phyloP scores from a whole-genome alignment of 2,888 invertebrate genomes.

The Drosophila subsilvestris region DNA sequence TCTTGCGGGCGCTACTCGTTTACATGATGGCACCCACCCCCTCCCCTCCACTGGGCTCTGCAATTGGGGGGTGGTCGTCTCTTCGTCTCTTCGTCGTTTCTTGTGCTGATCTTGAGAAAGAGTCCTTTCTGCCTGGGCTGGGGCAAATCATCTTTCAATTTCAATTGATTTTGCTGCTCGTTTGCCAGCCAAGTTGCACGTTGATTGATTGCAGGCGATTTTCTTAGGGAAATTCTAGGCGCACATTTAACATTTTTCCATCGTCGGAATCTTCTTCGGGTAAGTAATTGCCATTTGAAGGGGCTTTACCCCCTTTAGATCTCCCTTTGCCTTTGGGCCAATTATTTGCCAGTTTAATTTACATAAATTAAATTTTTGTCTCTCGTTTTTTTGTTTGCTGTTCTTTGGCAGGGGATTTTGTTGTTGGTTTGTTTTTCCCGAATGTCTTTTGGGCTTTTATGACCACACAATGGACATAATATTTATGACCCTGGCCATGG shows the following conservation, averaged over 20 bases:
- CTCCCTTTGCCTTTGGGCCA: slow-evolving; percentile 31
- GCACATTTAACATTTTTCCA: slow-evolving; percentile 41
- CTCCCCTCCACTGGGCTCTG: too few relatives aligned
- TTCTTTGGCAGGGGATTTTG: slow-evolving; percentile 5
- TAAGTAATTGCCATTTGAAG: slow-evolving; percentile 71
- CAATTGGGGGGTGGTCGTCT: background rate
- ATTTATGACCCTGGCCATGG: slow-evolving; percentile 43
- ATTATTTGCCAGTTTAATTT: slow-evolving; percentile 66
- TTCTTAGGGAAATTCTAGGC: slow-evolving; percentile 66
- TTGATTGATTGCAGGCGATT: slow-evolving; percentile 77
- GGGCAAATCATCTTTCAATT: slow-evolving; percentile 79
- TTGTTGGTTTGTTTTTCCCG: slow-evolving; percentile 31
- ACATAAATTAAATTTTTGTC: slow-evolving; percentile 58
- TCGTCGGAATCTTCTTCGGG: slow-evolving; percentile 42
- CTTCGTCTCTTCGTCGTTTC: background rate
- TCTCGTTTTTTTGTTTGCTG: slow-evolving; percentile 18
- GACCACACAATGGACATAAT: slow-evolving; percentile 57
- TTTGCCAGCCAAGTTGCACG: slow-evolving; percentile 61
- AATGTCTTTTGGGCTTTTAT: slow-evolving; percentile 48
- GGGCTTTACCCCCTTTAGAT: slow-evolving; percentile 1
- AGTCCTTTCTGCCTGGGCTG: background rate
- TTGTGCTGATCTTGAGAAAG: slow-evolving; percentile 3
- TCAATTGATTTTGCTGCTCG: slow-evolving; percentile 74
- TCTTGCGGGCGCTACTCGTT: slow-evolving; percentile 65
- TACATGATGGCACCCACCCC: slow-evolving; percentile 23